phyloP scores from a whole-genome alignment of 2,888 invertebrate species.

The Rhamphomyia laevipes region DNA sequence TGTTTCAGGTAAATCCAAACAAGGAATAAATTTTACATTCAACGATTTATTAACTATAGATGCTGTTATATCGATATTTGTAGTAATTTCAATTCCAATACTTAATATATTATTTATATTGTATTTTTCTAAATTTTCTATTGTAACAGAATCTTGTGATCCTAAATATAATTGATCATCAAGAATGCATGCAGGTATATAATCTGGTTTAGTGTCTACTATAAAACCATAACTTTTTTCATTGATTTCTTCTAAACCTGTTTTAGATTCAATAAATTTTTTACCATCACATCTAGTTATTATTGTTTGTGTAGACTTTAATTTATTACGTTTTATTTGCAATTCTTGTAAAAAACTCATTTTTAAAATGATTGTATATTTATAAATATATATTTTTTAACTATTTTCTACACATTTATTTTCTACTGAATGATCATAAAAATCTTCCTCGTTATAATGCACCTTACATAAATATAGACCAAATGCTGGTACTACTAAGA shows the following conservation, averaged over 20 bases:
- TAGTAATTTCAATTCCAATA: constrained; percentile 50
- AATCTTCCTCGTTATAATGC: constrained; percentile 51
- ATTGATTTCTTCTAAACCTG: constrained; percentile 18
- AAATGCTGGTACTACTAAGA: constrained; percentile 45
- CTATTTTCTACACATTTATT: background rate
- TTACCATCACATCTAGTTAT: constrained; percentile 57
- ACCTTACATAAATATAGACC: constrained; percentile 65
- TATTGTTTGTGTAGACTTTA: constrained; percentile 55
- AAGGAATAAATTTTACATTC: constrained; percentile 43
- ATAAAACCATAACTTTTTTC: constrained; percentile 54
- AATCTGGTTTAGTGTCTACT: constrained; percentile 69
- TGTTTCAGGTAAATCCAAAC: constrained; percentile 66
- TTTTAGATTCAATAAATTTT: constrained; percentile 42
- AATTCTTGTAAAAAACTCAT: constrained; percentile 57
- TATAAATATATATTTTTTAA: constrained; percentile 6
- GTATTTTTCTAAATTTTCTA: constrained; percentile 44
- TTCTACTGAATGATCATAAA: constrained; percentile 32
- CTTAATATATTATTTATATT: constrained; percentile 65
- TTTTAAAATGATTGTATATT: no score
- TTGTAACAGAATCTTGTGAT: constrained; percentile 73
- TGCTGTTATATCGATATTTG: background rate
- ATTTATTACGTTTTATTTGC: constrained; percentile 41
- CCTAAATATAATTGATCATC: constrained; percentile 56
- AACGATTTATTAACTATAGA: no score
- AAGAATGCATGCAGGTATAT: constrained; percentile 54